These are phyloP conservation scores for Podarcis siculus DNA, from an alignment of 2,797 vertebrate species.

Conservation along the genomic window DNA sequence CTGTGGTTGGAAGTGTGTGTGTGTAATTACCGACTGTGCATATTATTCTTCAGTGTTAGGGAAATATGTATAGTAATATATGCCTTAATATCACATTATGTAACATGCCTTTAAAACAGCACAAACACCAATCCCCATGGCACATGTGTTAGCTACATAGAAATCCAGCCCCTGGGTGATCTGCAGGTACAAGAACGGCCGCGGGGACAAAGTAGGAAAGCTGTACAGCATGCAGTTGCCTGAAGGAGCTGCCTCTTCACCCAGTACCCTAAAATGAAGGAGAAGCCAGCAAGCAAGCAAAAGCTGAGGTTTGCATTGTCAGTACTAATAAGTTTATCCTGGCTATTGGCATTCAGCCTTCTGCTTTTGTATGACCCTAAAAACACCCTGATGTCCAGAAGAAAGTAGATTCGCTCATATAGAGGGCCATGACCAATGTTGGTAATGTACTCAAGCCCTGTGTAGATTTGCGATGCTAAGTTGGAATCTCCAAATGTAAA, in stretches of 20 bases:
- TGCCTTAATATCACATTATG: constrained; percentile 32
- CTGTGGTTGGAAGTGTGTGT: constrained; percentile 1
- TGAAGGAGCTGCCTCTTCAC: background rate
- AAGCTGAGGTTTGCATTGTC: constrained; percentile 38
- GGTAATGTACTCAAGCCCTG: constrained; percentile 4
- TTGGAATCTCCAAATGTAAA: constrained; percentile 24
- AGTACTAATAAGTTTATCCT: background rate
- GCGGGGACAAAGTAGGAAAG: background rate
- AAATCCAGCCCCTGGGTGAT: constrained; percentile 32
- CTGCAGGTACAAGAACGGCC: constrained; percentile 36
- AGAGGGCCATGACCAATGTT: background rate
- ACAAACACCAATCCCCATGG: constrained; percentile 46
- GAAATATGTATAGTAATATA: constrained; percentile 43
- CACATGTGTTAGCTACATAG: constrained; percentile 39
- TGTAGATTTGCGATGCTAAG: constrained; percentile 6
- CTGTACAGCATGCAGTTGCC: constrained; percentile 12
- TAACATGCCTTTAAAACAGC: constrained; percentile 48
- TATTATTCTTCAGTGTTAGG: constrained; percentile 41
- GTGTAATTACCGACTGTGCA: background rate
- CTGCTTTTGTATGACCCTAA: constrained; percentile 10
- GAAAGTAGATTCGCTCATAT: constrained; percentile 29
- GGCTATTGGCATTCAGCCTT: constrained; percentile 9
- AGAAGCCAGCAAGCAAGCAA: constrained; percentile 16
- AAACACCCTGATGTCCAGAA: constrained; percentile 10
- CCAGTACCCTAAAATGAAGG: background rate